These are phyloP conservation scores for Cistogaster globosa DNA, from an alignment of 2,888 invertebrate species.

Conservation along the genomic window DNA sequence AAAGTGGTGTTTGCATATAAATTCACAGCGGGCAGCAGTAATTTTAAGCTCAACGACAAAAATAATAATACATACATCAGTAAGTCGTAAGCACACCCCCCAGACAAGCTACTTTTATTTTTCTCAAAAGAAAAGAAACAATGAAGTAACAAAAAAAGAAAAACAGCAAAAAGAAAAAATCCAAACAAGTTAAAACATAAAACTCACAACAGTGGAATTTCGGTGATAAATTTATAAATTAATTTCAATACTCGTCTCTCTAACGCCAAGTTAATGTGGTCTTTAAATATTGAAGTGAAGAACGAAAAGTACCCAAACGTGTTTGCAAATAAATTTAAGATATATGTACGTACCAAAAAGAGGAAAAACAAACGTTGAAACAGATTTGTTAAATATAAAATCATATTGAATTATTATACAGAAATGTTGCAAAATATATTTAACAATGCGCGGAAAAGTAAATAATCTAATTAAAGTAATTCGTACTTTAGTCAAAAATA, in stretches of 20 bases:
- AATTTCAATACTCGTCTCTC: neutral
- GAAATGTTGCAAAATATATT: no score
- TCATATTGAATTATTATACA: no score
- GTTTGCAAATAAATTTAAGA: no score
- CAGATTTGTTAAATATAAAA: no score
- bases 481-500: no score
- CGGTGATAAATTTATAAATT: slow-evolving; percentile 38
- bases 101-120: neutral
- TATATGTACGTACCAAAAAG: no score
- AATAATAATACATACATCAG: slow-evolving; percentile 48
- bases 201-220: slow-evolving; percentile 53
- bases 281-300: no score
- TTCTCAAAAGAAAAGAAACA: slow-evolving; percentile 17
- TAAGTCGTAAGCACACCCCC: slow-evolving; percentile 44
- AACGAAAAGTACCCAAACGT: no score
- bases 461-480: no score
- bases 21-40: slow-evolving; percentile 61
- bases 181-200: neutral
- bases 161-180: slow-evolving; percentile 38
- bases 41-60: slow-evolving; percentile 47
- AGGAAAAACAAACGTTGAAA: no score
- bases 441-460: no score
- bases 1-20: slow-evolving; percentile 47
- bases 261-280: no score
- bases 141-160: slow-evolving; percentile 22